Evolutionary conservation across 64 coral and sea anemone genomes (phyloP), one percentile per base, ranked within the genome.

Genomic region (Orbicella faveolata): DNA sequence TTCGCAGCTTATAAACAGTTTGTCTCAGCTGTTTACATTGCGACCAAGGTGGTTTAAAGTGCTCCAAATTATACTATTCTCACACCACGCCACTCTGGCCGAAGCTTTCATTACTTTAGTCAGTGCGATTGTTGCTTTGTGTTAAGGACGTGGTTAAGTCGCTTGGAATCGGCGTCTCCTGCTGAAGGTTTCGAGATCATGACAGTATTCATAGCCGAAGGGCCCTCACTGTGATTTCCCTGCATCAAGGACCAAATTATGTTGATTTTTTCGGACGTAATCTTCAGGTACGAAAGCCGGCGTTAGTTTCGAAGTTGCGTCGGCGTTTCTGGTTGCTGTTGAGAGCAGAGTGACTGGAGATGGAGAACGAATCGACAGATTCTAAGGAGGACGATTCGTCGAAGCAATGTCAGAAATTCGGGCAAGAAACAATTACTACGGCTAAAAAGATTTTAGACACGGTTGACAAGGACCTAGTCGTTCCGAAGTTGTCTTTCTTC

Each of bases 401-500:
- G 57, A 84, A 59, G 73, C 80, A 79, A 78, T 75, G 37, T 70
- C 87, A 77, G 79, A 57, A 74, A 36, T 84, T 48, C 73, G 89
- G 65, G 80, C 17, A 37, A 67, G 37, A 75, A 77, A 69, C n/a
- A n/a, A 33, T 75, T 33, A 79, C 75, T 39, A 74, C 74, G 61
- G 36, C 73, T 13, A 76, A 84, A 84, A 83, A 25, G 59, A 83
- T 89, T 8, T 89, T 77, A n/a, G 74, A 83, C 23, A 81, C 65
- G 13, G 64, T 96, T 26, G 90, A 96, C 70, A 90, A 53, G 35
- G 95, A 94, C 62, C 75, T 96, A 2, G 73, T 96, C 0, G 78
- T 96, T 7, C 95, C 95, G 12, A 96, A 96, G 75, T 34, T 96
- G 26, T 96, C 95, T 61, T 96, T 96, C 62, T 96, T 96, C 77